Percentiles rank a stretch among this genome's conserved stretches.
Evolutionary conservation across 2,113 vertebrate genomes (phyloP).

Genomic region (Xenopus borealis): DNA sequence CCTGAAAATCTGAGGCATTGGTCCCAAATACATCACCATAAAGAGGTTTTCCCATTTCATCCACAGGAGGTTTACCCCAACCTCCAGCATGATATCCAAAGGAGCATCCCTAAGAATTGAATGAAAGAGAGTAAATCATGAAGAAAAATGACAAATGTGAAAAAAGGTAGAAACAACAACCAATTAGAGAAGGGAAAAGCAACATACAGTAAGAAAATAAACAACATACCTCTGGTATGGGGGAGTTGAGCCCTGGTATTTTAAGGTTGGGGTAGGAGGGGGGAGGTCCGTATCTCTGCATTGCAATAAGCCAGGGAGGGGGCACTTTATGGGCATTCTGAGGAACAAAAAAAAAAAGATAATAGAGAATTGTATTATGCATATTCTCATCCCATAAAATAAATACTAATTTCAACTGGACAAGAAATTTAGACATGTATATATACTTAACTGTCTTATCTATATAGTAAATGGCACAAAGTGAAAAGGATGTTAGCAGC

Average conservation of each 20-base stretch:
- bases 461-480: no score
- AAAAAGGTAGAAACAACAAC: neutral
- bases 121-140: neutral
- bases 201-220: no score
- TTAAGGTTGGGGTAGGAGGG: constrained; percentile 90
- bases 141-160: neutral
- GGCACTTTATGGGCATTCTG: constrained; percentile 91
- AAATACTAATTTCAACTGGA: no score
- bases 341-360: neutral
- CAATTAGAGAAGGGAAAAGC: no score
- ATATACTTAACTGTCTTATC: no score
- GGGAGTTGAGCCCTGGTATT: constrained; percentile 84
- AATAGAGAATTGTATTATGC: neutral
- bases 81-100: constrained; percentile 89
- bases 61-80: constrained; percentile 88
- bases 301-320: constrained; percentile 88
- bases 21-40: constrained; percentile 91
- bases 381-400: no score
- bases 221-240: constrained; percentile 79
- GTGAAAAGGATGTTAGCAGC: no score
- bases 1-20: constrained; percentile 85
- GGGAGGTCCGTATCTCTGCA: constrained; percentile 87
- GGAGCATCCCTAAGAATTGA: constrained; percentile 73
- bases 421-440: no score
- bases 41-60: constrained; percentile 85